phyloP scores from a whole-genome alignment of 2,113 vertebrate species.

The Aviceda subcristata region DNA sequence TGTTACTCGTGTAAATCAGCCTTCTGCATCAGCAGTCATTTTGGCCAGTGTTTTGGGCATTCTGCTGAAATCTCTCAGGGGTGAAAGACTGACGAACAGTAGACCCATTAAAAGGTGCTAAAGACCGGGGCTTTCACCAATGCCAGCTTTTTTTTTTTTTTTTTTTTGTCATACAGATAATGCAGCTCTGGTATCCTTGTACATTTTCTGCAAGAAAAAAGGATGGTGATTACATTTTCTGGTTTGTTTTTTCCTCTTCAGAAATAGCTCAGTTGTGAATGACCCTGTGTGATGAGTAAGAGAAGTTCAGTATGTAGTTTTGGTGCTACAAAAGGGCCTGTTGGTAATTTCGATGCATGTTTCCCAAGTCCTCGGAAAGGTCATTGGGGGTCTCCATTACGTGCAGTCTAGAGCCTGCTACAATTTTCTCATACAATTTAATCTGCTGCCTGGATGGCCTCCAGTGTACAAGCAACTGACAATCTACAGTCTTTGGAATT shows the following conservation, averaged over 20 bases:
- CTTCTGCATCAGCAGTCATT: neutral
- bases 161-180: neutral
- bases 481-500: slow-evolving; percentile 65
- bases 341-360: slow-evolving; percentile 37
- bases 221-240: neutral
- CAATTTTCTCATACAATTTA: slow-evolving; percentile 71
- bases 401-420: slow-evolving; percentile 42
- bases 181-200: neutral
- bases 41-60: neutral
- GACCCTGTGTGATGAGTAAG: neutral
- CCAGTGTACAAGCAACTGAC: slow-evolving; percentile 60
- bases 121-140: neutral
- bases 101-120: neutral
- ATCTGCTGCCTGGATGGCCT: slow-evolving; percentile 69
- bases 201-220: neutral
- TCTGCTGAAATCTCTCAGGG: neutral
- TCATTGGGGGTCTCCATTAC: slow-evolving; percentile 57
- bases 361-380: slow-evolving; percentile 56
- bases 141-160: neutral
- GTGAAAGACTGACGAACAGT: neutral
- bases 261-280: slow-evolving; percentile 14
- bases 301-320: slow-evolving; percentile 14
- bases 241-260: slow-evolving; percentile 28
- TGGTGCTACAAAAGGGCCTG: slow-evolving; percentile 5
- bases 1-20: neutral